Base-by-base conservation (phyloP, 2,797 vertebrate genomes). In the Anableps anableps region DNA sequence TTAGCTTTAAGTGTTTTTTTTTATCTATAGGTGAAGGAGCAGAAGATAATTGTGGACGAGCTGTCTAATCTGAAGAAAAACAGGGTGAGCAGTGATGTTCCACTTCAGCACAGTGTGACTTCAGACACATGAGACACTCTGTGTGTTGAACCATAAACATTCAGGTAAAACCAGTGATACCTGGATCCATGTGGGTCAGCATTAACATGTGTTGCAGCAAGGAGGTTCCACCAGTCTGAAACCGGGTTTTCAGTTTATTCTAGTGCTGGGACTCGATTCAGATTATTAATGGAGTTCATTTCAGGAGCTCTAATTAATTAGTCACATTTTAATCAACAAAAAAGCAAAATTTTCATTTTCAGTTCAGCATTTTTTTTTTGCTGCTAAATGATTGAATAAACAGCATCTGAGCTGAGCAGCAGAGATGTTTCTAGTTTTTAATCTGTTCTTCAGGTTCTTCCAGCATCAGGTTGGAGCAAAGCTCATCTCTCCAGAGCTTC, bases 61-160 rank as follows among this genome's bases (percentile, higher is more conserved):
- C 96, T 99, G 66, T 98, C 96, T 45, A 98, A 97, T 90, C 93
- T 99, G 92, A 99, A 97, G 96, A 99, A 98, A 89, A 97, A 91
- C 90, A 93, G 97, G 89, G 98, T 98, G 88, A 96, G 96, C 53
- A 13, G 31, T 1, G 55, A 45, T 16, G 10, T 16, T 34, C 10
- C 6, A n/a, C 26, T 34, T 19, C 48, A 36, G 6, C n/a, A 29
- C 55, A 60, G 10, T 13, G 5, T 60, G 58, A 60, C 58, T 2
- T 62, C 3, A 34, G 29, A 31, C 0, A 29, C 55, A 29, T 60
- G 10, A 47, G n/a, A 47, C 45, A 47, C 45, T 11, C 45, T 47
- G 45, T 43, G 41, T 41, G 41, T 47, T 47, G 45, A 10, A 13
- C 45, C 45, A 47, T 29, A 31, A 60, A 4, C 16, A 31, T 17